Evolutionary conservation across 2,797 vertebrate genomes (phyloP), one percentile per base, ranked within the genome.

Genomic region (Acanthurus tractus): DNA sequence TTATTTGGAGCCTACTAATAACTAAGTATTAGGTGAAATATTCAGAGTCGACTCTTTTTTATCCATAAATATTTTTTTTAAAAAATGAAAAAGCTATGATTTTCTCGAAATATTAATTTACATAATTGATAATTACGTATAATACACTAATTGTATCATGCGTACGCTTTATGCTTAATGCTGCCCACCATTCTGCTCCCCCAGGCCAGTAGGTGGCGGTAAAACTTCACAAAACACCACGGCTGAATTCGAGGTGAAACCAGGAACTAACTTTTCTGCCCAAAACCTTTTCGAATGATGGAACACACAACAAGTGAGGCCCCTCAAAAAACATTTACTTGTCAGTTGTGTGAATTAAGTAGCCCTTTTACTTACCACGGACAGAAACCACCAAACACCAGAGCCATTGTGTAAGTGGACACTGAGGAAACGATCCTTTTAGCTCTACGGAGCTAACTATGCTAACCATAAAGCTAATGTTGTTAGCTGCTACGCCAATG

Each of bases 361-460:
- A 93, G 89, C 40, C 94, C 94, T 0, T 98, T 95, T 62, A 96
- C 76, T 0, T 97, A 97, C 67, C 93, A 94, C 52, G 97, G 97
- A 1, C 94, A 95, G 87, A 97, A 95, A 74, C 97, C 97, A 22
- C 97, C 97, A 0, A 93, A 96, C 81, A 92, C 96, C 25, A 85
- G 81, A 83, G 96, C 92, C 0, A 83, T 98, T 29, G 76, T 96
- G 97, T 98, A 90, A 97, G 97, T 97, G 76, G 6, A 62, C 34
- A 29, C 0, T 0, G 59, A 62, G 57, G 2, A 6, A 23, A 34
- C 20, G 0, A 4, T 8, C 38, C 14, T 17, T 9, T 53, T 20
- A n/a, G 50, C 13, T 7, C 40, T 44, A 13, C 23, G 25, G 22
- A 8, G 77, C 63, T 78, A 48, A 7, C 45, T 15, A 4, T 20